phyloP scores from a whole-genome alignment of 2,113 vertebrate genomes.

The Recurvirostra avosetta region DNA sequence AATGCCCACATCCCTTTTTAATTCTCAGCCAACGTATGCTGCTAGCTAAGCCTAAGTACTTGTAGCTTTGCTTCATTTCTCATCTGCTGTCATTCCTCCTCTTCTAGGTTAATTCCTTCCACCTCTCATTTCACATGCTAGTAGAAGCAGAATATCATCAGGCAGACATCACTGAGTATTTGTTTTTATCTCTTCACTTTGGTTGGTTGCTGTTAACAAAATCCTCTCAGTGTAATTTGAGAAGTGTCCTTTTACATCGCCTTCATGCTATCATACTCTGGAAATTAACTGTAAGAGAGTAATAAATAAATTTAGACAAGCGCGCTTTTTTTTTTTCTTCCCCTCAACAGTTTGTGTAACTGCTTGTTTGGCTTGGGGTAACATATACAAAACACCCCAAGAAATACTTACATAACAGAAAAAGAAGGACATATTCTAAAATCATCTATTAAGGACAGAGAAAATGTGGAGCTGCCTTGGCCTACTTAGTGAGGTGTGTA shows the following conservation, averaged over 20 bases:
- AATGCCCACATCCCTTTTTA: not conserved
- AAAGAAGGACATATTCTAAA: slow-evolving; percentile 11
- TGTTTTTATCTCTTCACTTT: slow-evolving; percentile 38
- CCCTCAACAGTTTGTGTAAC: not conserved
- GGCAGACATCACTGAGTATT: slow-evolving; percentile 25
- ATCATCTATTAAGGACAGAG: not conserved
- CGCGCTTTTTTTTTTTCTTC: no score
- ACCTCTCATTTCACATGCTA: slow-evolving; percentile 31
- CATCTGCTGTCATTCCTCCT: slow-evolving; percentile 27
- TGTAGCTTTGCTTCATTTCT: slow-evolving; percentile 45
- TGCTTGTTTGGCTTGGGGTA: not conserved
- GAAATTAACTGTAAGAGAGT: slow-evolving; percentile 3
- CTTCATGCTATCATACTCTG: slow-evolving; percentile 1
- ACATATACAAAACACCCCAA: not conserved
- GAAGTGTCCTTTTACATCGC: slow-evolving; percentile 41
- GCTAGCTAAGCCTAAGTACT: not conserved
- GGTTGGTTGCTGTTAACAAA: slow-evolving; percentile 17
- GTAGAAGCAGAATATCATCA: slow-evolving; percentile 34
- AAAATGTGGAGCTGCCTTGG: not conserved
- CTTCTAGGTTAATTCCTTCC: slow-evolving; percentile 53
- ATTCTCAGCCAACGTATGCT: not conserved
- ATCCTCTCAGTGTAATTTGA: slow-evolving; percentile 30
- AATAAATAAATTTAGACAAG: slow-evolving; percentile 17
- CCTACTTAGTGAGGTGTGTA: not conserved
- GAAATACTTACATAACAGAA: slow-evolving; percentile 19